Evolutionary conservation across 2,888 invertebrate genomes (phyloP).

Genomic region (Lithophane ornitopus): DNA sequence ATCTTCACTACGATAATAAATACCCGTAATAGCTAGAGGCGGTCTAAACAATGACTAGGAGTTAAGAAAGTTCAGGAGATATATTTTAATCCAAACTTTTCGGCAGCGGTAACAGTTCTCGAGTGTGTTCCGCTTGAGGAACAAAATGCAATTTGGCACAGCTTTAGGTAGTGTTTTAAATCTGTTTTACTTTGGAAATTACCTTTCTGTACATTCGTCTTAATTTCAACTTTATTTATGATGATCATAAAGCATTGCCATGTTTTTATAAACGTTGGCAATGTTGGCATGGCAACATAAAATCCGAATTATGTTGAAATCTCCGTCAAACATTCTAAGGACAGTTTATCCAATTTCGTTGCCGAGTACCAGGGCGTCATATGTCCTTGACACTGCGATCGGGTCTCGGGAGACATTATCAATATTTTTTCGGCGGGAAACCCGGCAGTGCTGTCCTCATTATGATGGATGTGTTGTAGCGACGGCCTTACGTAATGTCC

Average conservation of each 20-base stretch:
- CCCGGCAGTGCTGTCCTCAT: conserved; percentile 49
- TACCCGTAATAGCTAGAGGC: conserved; percentile 8
- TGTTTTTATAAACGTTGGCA: neutral
- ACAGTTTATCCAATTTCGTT: conserved; percentile 58
- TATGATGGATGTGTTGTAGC: conserved; percentile 64
- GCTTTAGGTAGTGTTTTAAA: conserved; percentile 34
- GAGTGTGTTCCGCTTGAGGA: conserved; percentile 50
- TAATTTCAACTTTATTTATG: conserved; percentile 21
- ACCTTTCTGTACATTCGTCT: conserved; percentile 10
- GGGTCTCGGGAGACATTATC: conserved; percentile 61
- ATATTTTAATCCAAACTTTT: conserved; percentile 57
- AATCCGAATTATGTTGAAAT: conserved; percentile 1
- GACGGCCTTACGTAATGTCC: conserved; percentile 42
- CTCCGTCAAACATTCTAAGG: conserved; percentile 8
- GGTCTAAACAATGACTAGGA: conserved; percentile 48
- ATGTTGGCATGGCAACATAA: conserved; percentile 21
- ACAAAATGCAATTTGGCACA: conserved; percentile 54
- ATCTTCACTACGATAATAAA: conserved; percentile 28
- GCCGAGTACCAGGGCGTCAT: conserved; percentile 55
- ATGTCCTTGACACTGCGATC: conserved; percentile 62
- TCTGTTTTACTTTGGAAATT: conserved; percentile 26
- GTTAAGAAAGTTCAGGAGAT: conserved; percentile 46
- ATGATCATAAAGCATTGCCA: neutral
- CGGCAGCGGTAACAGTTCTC: conserved; percentile 21
- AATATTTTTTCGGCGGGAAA: conserved; percentile 62